Evolutionary conservation across 2,113 vertebrate species (phyloP).

Genomic region (Onychostruthus taczanowskii): DNA sequence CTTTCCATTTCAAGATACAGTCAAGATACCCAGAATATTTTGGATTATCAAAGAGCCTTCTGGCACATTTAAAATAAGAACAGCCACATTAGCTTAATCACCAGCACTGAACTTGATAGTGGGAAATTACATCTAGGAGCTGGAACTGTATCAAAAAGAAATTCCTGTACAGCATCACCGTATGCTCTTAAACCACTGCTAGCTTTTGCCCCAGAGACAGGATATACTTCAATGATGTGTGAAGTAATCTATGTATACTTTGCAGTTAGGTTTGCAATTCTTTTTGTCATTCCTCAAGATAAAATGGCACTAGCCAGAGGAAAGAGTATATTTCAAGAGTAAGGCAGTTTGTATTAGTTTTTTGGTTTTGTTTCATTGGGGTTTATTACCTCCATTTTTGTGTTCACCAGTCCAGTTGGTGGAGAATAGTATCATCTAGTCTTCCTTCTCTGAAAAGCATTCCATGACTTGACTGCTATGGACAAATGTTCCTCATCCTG

Average conservation of each 20-base stretch:
- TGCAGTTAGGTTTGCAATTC: not conserved
- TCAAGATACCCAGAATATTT: conserved; percentile 18
- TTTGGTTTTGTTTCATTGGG: not conserved
- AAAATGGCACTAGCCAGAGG: not conserved
- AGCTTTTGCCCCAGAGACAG: conserved; percentile 41
- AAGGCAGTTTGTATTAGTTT: not conserved
- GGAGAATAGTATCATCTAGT: not conserved
- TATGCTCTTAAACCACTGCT: not conserved
- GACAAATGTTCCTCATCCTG: not conserved
- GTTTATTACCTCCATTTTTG: not conserved
- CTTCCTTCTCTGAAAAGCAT: not conserved
- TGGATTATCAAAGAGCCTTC: conserved; percentile 10
- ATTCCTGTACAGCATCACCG: not conserved
- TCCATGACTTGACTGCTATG: not conserved
- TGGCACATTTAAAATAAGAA: conserved; percentile 7
- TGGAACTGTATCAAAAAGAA: not conserved
- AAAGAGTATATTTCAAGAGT: not conserved
- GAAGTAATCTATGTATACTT: conserved; percentile 13
- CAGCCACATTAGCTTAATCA: not conserved
- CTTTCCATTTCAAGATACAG: not conserved
- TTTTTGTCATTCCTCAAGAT: not conserved
- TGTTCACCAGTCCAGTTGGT: not conserved
- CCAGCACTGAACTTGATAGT: not conserved
- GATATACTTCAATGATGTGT: conserved; percentile 2
- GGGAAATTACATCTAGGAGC: conserved; percentile 7